Conservation (phyloP, 2,888 invertebrate species). For the Agrotis ipsilon region DNA sequence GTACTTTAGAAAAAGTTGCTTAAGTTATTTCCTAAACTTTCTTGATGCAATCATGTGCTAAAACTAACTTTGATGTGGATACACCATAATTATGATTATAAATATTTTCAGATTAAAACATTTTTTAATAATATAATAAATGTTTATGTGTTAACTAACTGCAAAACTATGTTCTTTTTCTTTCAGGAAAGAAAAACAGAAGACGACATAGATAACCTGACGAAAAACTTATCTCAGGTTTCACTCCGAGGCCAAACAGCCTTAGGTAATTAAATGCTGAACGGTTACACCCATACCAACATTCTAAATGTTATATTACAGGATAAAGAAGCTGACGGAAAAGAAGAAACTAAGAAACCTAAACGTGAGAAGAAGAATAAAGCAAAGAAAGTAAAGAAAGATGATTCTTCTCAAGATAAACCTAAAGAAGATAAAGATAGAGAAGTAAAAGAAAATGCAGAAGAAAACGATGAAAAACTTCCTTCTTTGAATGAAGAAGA, state of each 20-base stretch:
- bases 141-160: neutral
- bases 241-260: constrained; percentile 86
- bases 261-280: constrained; percentile 89
- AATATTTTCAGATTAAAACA: too few relatives aligned
- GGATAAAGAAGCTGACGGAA: constrained; percentile 77
- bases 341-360: constrained; percentile 69
- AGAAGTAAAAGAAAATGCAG: constrained; percentile 35
- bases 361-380: constrained; percentile 76
- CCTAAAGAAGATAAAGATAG: constrained; percentile 43
- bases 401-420: constrained; percentile 50
- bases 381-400: constrained; percentile 62
- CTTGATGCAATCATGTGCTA: too few relatives aligned
- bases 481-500: constrained; percentile 27
- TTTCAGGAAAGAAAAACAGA: constrained; percentile 83
- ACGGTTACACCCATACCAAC: constrained; percentile 84
- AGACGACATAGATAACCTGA: constrained; percentile 86
- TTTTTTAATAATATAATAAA: too few relatives aligned
- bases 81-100: too few relatives aligned
- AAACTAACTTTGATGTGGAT: too few relatives aligned
- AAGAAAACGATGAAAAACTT: constrained; percentile 14
- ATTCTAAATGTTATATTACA: constrained; percentile 87
- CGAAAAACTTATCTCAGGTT: constrained; percentile 89
- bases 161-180: constrained; percentile 50
- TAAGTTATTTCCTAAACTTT: too few relatives aligned
- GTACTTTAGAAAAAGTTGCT: too few relatives aligned